Percentiles rank a stretch among this genome's conserved stretches.
Evolutionary conservation across 2,797 vertebrate species (phyloP).

Genomic region (Scolopax rusticola): DNA sequence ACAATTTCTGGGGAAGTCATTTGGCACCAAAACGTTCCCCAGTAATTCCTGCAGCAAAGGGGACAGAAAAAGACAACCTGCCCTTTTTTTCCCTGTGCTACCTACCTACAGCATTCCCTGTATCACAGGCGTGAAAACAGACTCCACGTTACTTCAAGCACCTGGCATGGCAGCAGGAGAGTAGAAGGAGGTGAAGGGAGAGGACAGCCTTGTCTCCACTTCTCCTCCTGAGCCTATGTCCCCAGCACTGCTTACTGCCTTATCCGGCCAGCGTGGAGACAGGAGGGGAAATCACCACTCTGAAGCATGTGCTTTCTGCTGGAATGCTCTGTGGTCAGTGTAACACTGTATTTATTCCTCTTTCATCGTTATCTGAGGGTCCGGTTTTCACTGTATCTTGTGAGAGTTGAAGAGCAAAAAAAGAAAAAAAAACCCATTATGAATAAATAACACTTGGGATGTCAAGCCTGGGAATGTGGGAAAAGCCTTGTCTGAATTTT

Average conservation of each 20-base stretch:
- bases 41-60: background rate
- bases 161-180: background rate
- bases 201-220: background rate
- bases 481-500: background rate
- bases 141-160: accelerated
- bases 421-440: background rate
- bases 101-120: background rate
- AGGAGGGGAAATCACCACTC: background rate
- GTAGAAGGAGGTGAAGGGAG: background rate
- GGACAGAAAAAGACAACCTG: background rate
- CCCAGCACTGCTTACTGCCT: background rate
- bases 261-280: accelerated
- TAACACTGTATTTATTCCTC: background rate
- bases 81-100: background rate
- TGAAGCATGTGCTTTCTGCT: background rate
- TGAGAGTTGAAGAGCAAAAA: background rate
- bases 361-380: background rate
- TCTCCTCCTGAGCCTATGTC: background rate
- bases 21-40: background rate
- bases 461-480: background rate
- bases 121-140: background rate
- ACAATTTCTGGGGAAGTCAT: background rate
- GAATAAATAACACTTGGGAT: background rate
- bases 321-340: background rate
- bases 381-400: background rate